phyloP scores from a whole-genome alignment of 1,140 invertebrate species.

The Brachionus asplanchnoidis region DNA sequence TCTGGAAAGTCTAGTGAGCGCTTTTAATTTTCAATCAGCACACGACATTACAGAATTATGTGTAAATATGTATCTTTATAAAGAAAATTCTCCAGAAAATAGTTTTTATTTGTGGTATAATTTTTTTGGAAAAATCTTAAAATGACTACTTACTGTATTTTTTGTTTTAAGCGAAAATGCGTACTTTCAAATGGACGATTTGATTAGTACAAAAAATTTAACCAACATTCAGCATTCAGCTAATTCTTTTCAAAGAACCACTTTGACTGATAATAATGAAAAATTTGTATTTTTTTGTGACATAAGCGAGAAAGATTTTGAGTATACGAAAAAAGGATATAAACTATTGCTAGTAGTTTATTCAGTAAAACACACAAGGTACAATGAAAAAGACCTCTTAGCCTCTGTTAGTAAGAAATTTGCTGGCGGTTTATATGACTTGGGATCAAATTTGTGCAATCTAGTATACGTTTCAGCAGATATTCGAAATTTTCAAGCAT shows the following conservation, averaged over 20 bases:
- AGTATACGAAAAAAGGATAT: slow-evolving; percentile 14
- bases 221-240: not conserved
- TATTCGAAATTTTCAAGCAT: slow-evolving; percentile 12
- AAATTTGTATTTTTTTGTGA: slow-evolving; percentile 38
- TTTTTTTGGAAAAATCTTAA: not conserved
- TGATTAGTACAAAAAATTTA: not conserved
- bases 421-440: slow-evolving; percentile 2
- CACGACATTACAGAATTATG: slow-evolving; percentile 3
- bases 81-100: slow-evolving; percentile 35
- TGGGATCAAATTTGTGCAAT: slow-evolving; percentile 37
- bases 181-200: not conserved
- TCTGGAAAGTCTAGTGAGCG: not conserved
- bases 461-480: not conserved
- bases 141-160: not conserved
- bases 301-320: slow-evolving; percentile 35
- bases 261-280: not conserved
- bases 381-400: not conserved
- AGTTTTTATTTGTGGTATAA: slow-evolving; percentile 38
- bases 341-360: slow-evolving; percentile 30
- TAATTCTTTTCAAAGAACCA: not conserved
- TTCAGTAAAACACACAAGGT: not conserved
- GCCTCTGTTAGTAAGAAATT: slow-evolving; percentile 8
- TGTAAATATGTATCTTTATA: slow-evolving; percentile 25
- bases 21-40: not conserved
- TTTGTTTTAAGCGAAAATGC: slow-evolving; percentile 6